Base-by-base conservation (phyloP, 2,888 invertebrate genomes). In the Diadromus collaris region DNA sequence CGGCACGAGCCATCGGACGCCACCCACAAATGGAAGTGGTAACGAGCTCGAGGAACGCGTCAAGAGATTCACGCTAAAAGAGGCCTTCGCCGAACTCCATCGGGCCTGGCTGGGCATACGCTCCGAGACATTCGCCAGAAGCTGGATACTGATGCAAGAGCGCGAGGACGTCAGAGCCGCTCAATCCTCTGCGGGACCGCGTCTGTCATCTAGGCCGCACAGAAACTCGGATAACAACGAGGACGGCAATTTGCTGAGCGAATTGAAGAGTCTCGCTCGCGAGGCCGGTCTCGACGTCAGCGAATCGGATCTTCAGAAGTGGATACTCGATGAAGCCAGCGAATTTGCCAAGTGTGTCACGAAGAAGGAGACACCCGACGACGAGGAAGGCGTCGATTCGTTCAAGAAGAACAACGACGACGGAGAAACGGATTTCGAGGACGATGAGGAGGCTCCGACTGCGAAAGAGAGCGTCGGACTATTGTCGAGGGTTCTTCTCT, bases 11-110 rank as follows among this genome's bases (percentile, higher is more conserved):
- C 4, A 48, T 13, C 38, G 54, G 13, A 56, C 54, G 1, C n/a
- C n/a, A 1, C 10, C 24, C 10, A 34, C 51, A 2, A 74, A 80
- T 16, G 29, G 24, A 5, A 67, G 48, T 6, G 32, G 72, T 1
- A 76, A 71, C 51, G 73, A 74, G 56, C 79, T 84, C 9, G 75
- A 78, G 6, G 80, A 81, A 27, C 70, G 82, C 46, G 78, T 91
- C 21, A 84, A 81, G 9, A 84, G 84, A 27, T 91, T 91, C 81
- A 90, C 90, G 0, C 82, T 92, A 58, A 91, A 91, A 79, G 92
- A 92, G 68, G 91, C 91, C 2, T 92, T 92, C 76, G 91, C 91
- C 6, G 88, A 91, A 60, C 85, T 92, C 0, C 92, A 92, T 82
- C 87, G 90, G 27, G 90, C 92, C 2, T 92, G 92, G 92, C 81